Conservation (phyloP, 1,140 invertebrate genomes). For the Dendrolimus kikuchii region DNA sequence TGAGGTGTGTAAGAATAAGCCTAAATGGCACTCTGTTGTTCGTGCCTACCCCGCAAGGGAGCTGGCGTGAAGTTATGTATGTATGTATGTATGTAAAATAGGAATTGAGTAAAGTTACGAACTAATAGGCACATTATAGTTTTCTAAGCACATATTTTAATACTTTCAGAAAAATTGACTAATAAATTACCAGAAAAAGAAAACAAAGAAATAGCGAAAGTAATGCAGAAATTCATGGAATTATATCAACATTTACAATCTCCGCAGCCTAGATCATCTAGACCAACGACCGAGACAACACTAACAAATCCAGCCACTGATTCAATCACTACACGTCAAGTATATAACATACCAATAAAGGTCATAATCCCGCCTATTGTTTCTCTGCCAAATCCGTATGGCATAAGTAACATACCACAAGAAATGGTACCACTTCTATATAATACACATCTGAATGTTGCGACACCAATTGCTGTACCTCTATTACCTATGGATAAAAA, state of each 20-base stretch:
- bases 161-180: neutral
- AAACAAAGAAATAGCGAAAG: conserved; percentile 9
- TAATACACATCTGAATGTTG: too few relatives aligned
- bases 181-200: conserved; percentile 1
- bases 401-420: neutral
- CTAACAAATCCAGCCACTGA: conserved; percentile 1
- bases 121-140: too few relatives aligned
- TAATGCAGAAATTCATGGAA: conserved; percentile 41
- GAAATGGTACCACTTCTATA: neutral
- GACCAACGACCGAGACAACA: neutral
- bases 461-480: neutral
- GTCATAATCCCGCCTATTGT: neutral
- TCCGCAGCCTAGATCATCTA: conserved; percentile 10
- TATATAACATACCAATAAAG: conserved; percentile 1
- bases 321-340: neutral
- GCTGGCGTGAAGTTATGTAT: too few relatives aligned
- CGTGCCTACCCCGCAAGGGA: too few relatives aligned
- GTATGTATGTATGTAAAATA: too few relatives aligned
- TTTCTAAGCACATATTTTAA: neutral
- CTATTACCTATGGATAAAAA: neutral
- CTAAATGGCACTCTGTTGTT: too few relatives aligned
- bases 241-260: conserved; percentile 43
- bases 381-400: neutral
- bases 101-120: too few relatives aligned
- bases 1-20: too few relatives aligned